Evolutionary conservation across 2,113 vertebrate genomes (phyloP).

Genomic region (Quiscalus mexicanus): DNA sequence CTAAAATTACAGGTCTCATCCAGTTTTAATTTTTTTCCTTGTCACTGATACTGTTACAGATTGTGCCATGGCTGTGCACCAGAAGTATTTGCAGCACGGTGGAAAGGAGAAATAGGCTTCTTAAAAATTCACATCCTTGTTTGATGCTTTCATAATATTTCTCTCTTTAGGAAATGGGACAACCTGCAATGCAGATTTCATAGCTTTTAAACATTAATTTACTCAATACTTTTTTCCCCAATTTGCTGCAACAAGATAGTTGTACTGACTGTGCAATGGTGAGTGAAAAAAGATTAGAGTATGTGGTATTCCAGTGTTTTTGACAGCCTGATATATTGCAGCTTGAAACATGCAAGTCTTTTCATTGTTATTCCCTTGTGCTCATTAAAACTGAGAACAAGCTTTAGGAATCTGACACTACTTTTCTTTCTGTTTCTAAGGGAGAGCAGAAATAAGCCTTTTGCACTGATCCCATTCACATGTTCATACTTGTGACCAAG

Average conservation of each 20-base stretch:
- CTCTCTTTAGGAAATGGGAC: conserved; percentile 37
- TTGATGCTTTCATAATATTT: conserved; percentile 49
- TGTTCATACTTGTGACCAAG: background rate
- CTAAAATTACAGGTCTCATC: conserved; percentile 38
- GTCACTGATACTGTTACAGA: background rate
- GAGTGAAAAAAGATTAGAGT: conserved; percentile 67
- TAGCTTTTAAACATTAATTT: conserved; percentile 61
- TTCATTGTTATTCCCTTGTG: conserved; percentile 68
- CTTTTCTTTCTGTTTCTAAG: conserved; percentile 48
- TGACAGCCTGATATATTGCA: conserved; percentile 74
- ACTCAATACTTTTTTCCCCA: conserved; percentile 28
- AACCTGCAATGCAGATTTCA: conserved; percentile 50
- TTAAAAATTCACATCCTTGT: conserved; percentile 7
- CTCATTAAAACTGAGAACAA: conserved; percentile 69
- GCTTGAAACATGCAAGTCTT: conserved; percentile 62
- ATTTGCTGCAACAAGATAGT: conserved; percentile 69
- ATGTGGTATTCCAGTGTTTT: conserved; percentile 63
- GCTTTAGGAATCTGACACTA: conserved; percentile 9
- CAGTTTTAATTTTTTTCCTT: conserved; percentile 31
- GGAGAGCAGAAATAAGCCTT: background rate
- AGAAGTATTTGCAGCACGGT: background rate
- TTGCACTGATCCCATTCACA: conserved; percentile 45
- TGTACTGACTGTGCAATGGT: conserved; percentile 54
- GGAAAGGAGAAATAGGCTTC: background rate
- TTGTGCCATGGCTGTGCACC: background rate